Base-by-base conservation (phyloP, 2,888 invertebrate species). In the Conchocele bisecta region DNA sequence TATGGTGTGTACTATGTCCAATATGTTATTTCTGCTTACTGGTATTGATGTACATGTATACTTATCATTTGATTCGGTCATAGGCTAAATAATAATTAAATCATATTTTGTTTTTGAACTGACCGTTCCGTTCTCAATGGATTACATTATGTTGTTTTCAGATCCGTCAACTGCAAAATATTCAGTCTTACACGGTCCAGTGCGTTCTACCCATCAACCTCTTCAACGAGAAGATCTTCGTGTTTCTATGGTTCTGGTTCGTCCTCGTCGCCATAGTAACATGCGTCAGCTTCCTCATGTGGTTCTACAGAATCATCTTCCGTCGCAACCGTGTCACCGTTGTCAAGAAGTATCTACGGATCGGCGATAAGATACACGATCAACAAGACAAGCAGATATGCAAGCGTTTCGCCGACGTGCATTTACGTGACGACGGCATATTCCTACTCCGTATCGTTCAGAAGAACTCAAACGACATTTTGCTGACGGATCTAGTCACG, bases 211-310 rank as follows among this genome's bases (percentile, higher is more conserved):
- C 88, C 9, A 88, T 88, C 70, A 88, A 88, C 70, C 75, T 88
- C 48, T 88, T 88, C 72, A 88, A 88, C 78, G 88, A 88, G 74
- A 86, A 88, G 72, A 87, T 88, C 69, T 88, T 87, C 74, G 83
- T 83, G 28, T 87, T 88, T 72, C 75, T 88, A 9, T 88, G 88
- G 88, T 88, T 88, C 77, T 88, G 88, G 88, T 85, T 85, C 46
- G 86, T 86, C 56, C 63, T 86, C 22, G 86, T 88, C 31, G 84
- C 86, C 67, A 56, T 78, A 54, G 67, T 83, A 9, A 87, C 86
- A 39, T 60, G 70, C 42, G 82, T 81, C 58, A 87, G 85, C 68
- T 87, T 88, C 81, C 58, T 86, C n/a, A 78, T 84, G 72, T 88
- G 88, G 88, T 53, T 86, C 50, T 88, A 81, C 81, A 72, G 86